Conservation (phyloP, 1,140 invertebrate genomes). For the Cydia fagiglandana region DNA sequence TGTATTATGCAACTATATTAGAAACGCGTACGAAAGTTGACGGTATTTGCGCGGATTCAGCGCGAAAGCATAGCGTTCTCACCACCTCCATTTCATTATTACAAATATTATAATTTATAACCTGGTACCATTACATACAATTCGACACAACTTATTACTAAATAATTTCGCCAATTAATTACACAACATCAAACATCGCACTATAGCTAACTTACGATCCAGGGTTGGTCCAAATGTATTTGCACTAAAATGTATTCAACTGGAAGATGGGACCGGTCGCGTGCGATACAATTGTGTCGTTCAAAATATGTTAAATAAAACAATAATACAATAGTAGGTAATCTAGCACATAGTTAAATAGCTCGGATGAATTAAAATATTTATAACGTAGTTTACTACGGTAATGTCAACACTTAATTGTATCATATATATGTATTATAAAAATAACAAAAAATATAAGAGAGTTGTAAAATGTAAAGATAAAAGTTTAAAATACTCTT, state of each 20-base stretch:
- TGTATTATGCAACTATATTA: no score
- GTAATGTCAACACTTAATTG: slow-evolving; percentile 20
- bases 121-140: slow-evolving; percentile 4
- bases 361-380: slow-evolving; percentile 3
- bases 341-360: slow-evolving; percentile 9
- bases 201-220: slow-evolving; percentile 23
- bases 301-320: neutral
- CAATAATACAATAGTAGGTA: slow-evolving; percentile 15
- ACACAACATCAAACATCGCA: slow-evolving; percentile 26
- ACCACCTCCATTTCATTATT: neutral
- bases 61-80: slow-evolving; percentile 11
- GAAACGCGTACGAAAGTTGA: no score
- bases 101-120: neutral
- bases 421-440: neutral
- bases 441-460: slow-evolving; percentile 9
- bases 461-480: neutral
- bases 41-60: neutral
- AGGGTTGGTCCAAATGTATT: slow-evolving; percentile 24
- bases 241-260: slow-evolving; percentile 27
- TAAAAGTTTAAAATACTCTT: slow-evolving; percentile 25
- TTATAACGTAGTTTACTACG: slow-evolving; percentile 6
- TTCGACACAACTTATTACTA: slow-evolving; percentile 11
- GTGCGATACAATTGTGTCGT: neutral
- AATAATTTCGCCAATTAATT: slow-evolving; percentile 17
- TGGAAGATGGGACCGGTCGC: slow-evolving; percentile 13